Conservation (phyloP, 1,140 invertebrate species). For the Berghia stephanieae region DNA sequence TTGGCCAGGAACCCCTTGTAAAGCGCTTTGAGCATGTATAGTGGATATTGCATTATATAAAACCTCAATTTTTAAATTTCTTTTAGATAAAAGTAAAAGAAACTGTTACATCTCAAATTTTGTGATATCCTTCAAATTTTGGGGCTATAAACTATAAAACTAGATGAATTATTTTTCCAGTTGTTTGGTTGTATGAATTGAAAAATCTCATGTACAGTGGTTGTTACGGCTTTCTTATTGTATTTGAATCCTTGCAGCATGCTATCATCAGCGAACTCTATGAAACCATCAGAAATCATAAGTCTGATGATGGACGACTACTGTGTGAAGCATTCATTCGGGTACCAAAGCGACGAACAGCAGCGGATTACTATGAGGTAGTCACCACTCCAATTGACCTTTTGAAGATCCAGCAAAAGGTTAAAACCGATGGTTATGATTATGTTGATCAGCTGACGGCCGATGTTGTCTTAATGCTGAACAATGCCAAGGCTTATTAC, state of each 20-base stretch:
- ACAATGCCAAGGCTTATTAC: constrained; percentile 96
- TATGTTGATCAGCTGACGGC: constrained; percentile 85
- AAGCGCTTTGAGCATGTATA: too few relatives aligned
- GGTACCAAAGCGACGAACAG: constrained; percentile 81
- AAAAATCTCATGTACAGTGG: not conserved
- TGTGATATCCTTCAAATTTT: too few relatives aligned
- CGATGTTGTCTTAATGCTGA: constrained; percentile 90
- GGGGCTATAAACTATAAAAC: not conserved
- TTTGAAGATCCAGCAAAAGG: constrained; percentile 92
- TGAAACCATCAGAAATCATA: constrained; percentile 88
- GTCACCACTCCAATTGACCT: constrained; percentile 94
- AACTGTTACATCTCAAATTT: too few relatives aligned
- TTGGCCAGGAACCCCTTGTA: too few relatives aligned
- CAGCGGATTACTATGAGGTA: constrained; percentile 70
- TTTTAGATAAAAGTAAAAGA: not conserved
- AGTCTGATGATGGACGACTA: constrained; percentile 89
- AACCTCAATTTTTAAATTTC: too few relatives aligned
- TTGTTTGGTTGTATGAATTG: not conserved
- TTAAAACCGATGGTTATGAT: constrained; percentile 93
- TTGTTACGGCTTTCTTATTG: not conserved
- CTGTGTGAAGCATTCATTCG: constrained; percentile 94
- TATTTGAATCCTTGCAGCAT: constrained; percentile 48
- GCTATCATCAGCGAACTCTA: constrained; percentile 92
- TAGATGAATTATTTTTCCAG: not conserved
- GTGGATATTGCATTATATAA: too few relatives aligned